phyloP scores from a whole-genome alignment of 2,797 vertebrate species.

The Erpetoichthys calabaricus region DNA sequence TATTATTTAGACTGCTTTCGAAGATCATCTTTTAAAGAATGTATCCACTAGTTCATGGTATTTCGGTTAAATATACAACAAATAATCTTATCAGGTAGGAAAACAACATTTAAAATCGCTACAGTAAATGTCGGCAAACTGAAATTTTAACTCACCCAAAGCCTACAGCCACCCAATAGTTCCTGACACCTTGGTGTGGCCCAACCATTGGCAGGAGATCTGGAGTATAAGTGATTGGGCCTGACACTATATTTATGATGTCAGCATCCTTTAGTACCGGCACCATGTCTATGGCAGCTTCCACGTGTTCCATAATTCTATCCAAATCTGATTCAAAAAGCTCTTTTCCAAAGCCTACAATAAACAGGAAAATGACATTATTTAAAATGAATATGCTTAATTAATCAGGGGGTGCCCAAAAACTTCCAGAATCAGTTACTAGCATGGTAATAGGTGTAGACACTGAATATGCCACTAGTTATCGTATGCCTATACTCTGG shows the following conservation, averaged over 20 bases:
- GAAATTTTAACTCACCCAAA: slow-evolving; percentile 66
- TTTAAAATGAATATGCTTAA: background rate
- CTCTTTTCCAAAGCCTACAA: slow-evolving; percentile 86
- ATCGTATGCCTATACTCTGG: no score
- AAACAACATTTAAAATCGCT: no score
- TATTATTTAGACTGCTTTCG: no score
- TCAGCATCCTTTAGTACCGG: slow-evolving; percentile 79
- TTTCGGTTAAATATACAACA: no score
- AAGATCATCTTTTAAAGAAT: no score
- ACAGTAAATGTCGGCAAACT: no score
- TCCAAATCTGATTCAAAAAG: slow-evolving; percentile 95
- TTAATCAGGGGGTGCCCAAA: background rate
- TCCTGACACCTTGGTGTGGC: slow-evolving; percentile 70
- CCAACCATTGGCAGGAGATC: slow-evolving; percentile 93
- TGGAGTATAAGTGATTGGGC: slow-evolving; percentile 92
- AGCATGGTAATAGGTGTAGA: no score
- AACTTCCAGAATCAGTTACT: background rate
- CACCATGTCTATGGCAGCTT: slow-evolving; percentile 89
- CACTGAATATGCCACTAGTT: no score
- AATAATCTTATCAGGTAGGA: no score
- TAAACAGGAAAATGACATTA: slow-evolving; percentile 15
- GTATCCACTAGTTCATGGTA: no score
- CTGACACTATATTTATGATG: slow-evolving; percentile 80
- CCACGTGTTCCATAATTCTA: slow-evolving; percentile 82
- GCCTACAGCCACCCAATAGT: slow-evolving; percentile 92